These are phyloP conservation scores for Molorchus minor DNA, from an alignment of 2,888 invertebrate genomes.

Conservation along the genomic window DNA sequence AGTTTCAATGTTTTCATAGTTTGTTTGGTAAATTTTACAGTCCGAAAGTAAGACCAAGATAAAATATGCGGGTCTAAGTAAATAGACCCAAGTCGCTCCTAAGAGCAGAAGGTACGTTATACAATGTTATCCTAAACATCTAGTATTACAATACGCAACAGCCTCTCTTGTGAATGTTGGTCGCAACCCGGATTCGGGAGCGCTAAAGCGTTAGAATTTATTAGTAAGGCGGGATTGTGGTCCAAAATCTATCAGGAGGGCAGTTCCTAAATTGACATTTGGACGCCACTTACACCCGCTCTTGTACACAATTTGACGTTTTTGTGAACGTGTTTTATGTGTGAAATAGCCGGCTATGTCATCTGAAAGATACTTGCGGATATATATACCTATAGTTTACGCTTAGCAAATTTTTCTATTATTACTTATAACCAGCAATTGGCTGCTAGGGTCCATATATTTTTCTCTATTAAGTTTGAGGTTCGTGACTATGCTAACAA, in stretches of 20 bases:
- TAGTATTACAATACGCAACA: conserved; percentile 63
- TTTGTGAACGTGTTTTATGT: conserved; percentile 14
- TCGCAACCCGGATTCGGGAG: conserved; percentile 50
- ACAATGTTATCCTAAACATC: conserved; percentile 56
- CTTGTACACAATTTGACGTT: conserved; percentile 13
- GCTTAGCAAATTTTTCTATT: too few relatives aligned
- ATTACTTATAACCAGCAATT: too few relatives aligned
- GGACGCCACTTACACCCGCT: conserved; percentile 16
- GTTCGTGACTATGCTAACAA: too few relatives aligned
- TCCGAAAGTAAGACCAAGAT: conserved; percentile 14
- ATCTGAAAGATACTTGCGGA: conserved; percentile 1
- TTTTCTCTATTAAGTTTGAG: too few relatives aligned
- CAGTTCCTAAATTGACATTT: conserved; percentile 21
- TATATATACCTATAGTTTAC: too few relatives aligned
- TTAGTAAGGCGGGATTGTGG: conserved; percentile 42
- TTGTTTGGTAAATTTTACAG: conserved; percentile 36
- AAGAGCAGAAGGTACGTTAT: conserved; percentile 50
- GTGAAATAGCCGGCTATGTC: conserved; percentile 6
- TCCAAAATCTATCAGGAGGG: conserved; percentile 19
- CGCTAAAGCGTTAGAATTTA: conserved; percentile 66
- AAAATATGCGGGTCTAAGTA: conserved; percentile 12
- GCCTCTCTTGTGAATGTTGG: conserved; percentile 62
- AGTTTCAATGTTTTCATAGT: conserved; percentile 27
- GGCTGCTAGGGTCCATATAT: too few relatives aligned
- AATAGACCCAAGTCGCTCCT: conserved; percentile 14